Evolutionary conservation across 1,140 invertebrate genomes (phyloP).

Genomic region (Drosophila murphyi): DNA sequence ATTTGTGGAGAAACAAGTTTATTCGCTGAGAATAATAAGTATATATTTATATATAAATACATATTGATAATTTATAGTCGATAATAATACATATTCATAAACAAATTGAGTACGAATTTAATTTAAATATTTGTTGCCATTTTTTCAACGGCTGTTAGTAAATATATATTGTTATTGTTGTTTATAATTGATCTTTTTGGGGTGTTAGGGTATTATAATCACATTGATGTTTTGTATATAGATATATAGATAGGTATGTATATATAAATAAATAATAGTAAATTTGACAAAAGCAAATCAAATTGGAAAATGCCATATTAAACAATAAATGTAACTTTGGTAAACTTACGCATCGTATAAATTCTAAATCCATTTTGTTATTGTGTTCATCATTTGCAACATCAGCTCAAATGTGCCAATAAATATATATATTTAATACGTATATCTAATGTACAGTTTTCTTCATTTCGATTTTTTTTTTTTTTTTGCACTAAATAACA

Average conservation of each 20-base stretch:
- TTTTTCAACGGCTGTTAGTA: slow-evolving; percentile 62
- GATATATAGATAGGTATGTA: slow-evolving; percentile 21
- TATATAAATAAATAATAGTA: slow-evolving; percentile 65
- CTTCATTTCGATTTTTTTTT: background rate
- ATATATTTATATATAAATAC: slow-evolving; percentile 29
- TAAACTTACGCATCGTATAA: slow-evolving; percentile 77
- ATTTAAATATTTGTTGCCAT: slow-evolving; percentile 54
- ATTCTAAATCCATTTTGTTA: slow-evolving; percentile 61
- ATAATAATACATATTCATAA: slow-evolving; percentile 72
- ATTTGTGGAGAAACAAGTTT: slow-evolving; percentile 43
- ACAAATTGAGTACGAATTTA: slow-evolving; percentile 63
- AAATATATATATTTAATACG: background rate
- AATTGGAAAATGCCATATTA: slow-evolving; percentile 58
- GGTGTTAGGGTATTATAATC: slow-evolving; percentile 63
- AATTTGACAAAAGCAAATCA: slow-evolving; percentile 48
- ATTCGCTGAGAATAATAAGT: slow-evolving; percentile 46
- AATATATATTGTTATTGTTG: slow-evolving; percentile 33
- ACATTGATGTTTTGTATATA: slow-evolving; percentile 64
- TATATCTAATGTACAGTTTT: slow-evolving; percentile 53
- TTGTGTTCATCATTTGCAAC: slow-evolving; percentile 19
- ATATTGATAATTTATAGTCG: slow-evolving; percentile 63
- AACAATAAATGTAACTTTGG: slow-evolving; percentile 74
- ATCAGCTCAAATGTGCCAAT: slow-evolving; percentile 11
- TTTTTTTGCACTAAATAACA: slow-evolving; percentile 67
- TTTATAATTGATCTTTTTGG: slow-evolving; percentile 52